A percentile compares a stretch with the other conserved stretches of the same genome.
phyloP scores from a whole-genome alignment of 2,888 invertebrate genomes.

The Dromius quadrimaculatus region DNA sequence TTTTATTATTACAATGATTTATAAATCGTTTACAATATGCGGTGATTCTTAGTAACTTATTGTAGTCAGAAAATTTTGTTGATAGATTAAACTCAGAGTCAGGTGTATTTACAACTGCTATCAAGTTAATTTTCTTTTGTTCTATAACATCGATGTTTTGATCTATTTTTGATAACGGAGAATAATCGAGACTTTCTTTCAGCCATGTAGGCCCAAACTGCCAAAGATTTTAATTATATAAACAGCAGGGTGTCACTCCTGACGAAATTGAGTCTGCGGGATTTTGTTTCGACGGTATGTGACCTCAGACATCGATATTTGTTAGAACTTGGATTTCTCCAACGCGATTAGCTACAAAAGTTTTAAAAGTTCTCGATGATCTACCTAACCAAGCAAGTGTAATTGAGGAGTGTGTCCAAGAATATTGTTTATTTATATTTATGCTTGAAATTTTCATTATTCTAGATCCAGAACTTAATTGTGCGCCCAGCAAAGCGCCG shows the following conservation, averaged over 20 bases:
- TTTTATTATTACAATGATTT: neutral
- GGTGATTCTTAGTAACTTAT: neutral
- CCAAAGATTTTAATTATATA: neutral
- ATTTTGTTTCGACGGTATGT: slow-evolving; percentile 3
- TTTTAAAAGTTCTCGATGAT: neutral
- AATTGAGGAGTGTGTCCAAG: neutral
- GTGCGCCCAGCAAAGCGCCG: neutral
- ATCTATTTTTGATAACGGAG: neutral
- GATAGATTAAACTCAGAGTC: neutral
- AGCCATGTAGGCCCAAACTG: neutral
- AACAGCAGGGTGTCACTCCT: neutral
- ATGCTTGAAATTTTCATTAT: neutral
- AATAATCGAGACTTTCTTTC: neutral
- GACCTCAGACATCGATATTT: neutral
- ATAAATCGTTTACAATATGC: neutral
- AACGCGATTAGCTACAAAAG: slow-evolving; percentile 4
- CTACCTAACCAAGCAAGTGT: neutral
- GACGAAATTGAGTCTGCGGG: neutral
- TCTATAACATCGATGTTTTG: neutral
- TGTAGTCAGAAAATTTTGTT: neutral
- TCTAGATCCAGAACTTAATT: neutral
- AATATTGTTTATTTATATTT: slow-evolving; percentile 1
- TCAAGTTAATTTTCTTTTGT: neutral
- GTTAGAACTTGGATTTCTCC: neutral
- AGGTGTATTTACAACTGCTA: neutral